phyloP scores from a whole-genome alignment of 1,140 invertebrate species.

The Sesamia nonagrioides region DNA sequence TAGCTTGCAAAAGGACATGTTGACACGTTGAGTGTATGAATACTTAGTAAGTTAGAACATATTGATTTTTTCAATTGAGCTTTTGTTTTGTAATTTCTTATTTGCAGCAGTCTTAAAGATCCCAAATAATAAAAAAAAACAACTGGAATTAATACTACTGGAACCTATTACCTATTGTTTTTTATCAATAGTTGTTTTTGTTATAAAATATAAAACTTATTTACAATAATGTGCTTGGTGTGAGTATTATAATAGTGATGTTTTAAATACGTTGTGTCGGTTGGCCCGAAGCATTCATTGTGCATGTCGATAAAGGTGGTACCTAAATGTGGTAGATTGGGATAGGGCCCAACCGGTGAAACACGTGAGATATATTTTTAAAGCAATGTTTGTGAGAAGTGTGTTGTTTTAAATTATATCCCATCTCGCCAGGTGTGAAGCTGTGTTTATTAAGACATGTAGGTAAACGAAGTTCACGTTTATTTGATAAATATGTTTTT shows the following conservation, averaged over 20 bases:
- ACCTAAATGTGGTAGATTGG: too few relatives aligned
- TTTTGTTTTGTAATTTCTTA: too few relatives aligned
- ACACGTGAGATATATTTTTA: neutral
- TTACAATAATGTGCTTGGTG: slow-evolving; percentile 14
- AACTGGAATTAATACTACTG: too few relatives aligned
- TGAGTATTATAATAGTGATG: neutral
- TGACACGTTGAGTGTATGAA: too few relatives aligned
- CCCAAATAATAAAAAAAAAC: too few relatives aligned
- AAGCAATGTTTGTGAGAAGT: slow-evolving; percentile 3
- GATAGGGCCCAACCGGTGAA: neutral
- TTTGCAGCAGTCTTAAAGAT: too few relatives aligned
- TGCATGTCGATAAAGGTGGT: too few relatives aligned
- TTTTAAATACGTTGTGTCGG: neutral
- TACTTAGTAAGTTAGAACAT: too few relatives aligned
- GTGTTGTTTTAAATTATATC: neutral
- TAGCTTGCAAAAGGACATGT: too few relatives aligned
- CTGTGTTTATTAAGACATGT: slow-evolving; percentile 12
- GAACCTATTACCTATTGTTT: neutral
- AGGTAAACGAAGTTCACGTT: neutral
- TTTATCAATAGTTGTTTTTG: neutral
- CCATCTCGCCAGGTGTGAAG: slow-evolving; percentile 6
- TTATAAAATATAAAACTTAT: slow-evolving; percentile 5
- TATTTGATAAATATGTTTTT: neutral
- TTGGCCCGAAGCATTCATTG: slow-evolving; percentile 10
- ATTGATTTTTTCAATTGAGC: too few relatives aligned